Base-by-base conservation (phyloP, 2,113 vertebrate species). In the Takifugu flavidus region DNA sequence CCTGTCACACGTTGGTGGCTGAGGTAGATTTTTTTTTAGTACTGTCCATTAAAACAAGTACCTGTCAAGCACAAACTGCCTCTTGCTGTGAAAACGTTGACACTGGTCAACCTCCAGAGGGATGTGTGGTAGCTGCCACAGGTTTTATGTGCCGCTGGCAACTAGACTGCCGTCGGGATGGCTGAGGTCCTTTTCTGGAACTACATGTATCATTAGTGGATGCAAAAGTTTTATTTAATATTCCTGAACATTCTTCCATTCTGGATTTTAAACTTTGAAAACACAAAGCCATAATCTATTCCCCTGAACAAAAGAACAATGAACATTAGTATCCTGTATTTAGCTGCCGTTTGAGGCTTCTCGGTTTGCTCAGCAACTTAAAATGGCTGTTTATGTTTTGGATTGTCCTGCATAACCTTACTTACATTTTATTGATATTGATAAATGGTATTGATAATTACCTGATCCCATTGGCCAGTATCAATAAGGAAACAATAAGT, bases 1-100 rank as follows among this genome's bases (percentile, higher is more conserved):
- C 44, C 74, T 85, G 82, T 65, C 82, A 85, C 62, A 80, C 76
- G 61, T 34, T 58, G 67, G 64, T 75, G 80, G 79, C 73, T 79
- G 70, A 78, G 62, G 59, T 80, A 71, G 67, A 10, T 39, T 39
- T 39, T 34, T 34, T 34, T 10, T 39, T 79, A 67, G 79, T 74
- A 68, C 74, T 80, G 78, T 72, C 75, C 54, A 65, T 65, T 55
- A 65, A 79, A 80, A 70, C 43, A 0, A 75, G 45, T 42, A 78
- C 27, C 75, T 80, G 82, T 71, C 79, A 82, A 63, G 62, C 46
- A 64, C 43, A 29, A 65, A 75, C 69, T 70, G 67, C 80, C 63
- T 67, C 56, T 59, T 57, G 50, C 53, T 75, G 69, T 71, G 65
- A 55, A 72, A 63, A 54, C 55, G 53, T 69, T 79, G 72, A 83